Conservation (phyloP, 64 coral and sea anemone genomes). For the Actinia equina region DNA sequence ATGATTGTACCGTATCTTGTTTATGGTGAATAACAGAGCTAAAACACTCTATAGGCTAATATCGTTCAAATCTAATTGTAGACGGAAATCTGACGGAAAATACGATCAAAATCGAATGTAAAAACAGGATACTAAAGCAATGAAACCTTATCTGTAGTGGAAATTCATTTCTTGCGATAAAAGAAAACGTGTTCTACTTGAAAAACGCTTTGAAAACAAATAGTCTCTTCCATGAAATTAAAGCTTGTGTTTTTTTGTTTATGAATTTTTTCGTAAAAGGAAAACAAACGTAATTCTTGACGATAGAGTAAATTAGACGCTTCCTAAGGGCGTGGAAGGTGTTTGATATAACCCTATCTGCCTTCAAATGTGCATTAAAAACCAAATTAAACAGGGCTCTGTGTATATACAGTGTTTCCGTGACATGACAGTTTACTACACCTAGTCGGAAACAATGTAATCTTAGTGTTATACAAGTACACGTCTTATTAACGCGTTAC, state of each 20-base stretch:
- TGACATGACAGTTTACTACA: neutral
- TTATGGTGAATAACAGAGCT: neutral
- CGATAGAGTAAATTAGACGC: neutral
- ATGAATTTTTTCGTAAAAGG: neutral
- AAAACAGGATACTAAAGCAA: neutral
- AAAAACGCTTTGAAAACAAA: neutral
- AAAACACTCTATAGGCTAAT: too few relatives aligned
- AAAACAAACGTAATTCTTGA: neutral
- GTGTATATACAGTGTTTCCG: neutral
- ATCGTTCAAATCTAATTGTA: too few relatives aligned
- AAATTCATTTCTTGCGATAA: neutral
- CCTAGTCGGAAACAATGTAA: neutral
- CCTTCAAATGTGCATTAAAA: neutral
- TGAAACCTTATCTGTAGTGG: neutral
- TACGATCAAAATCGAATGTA: neutral
- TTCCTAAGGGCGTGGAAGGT: neutral
- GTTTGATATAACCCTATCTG: neutral
- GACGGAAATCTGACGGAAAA: too few relatives aligned
- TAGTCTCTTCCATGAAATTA: neutral
- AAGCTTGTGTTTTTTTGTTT: neutral
- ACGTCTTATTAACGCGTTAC: neutral
- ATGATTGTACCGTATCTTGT: neutral
- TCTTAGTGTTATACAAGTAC: neutral
- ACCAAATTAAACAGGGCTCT: neutral
- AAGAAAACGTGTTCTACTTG: neutral